Conservation (phyloP, 2,888 invertebrate genomes). For the Ectobius pallidus region DNA sequence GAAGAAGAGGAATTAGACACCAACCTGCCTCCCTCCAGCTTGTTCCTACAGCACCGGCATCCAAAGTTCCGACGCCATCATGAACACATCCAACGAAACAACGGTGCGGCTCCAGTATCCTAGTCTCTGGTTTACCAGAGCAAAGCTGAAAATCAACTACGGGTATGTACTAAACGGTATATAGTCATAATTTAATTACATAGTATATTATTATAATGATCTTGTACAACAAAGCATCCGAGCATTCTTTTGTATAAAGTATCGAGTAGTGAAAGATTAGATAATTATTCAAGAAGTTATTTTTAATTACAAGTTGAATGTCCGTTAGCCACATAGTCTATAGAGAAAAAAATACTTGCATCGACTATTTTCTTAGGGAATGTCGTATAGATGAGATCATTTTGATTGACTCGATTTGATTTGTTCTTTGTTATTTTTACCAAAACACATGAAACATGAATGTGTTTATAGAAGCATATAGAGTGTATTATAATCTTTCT, state of each 20-base stretch:
- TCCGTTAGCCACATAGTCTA: no score
- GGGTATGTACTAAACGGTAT: slow-evolving; percentile 43
- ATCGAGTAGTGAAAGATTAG: slow-evolving; percentile 10
- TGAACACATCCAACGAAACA: slow-evolving; percentile 30
- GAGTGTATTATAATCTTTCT: no score
- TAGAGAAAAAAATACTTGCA: no score
- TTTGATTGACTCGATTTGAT: no score
- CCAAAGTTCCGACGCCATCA: slow-evolving; percentile 42
- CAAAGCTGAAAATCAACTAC: slow-evolving; percentile 33
- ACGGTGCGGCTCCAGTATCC: slow-evolving; percentile 35
- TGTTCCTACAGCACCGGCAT: slow-evolving; percentile 57
- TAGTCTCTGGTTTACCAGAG: slow-evolving; percentile 29
- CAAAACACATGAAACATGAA: no score
- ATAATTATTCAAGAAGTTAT: not conserved
- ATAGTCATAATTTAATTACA: slow-evolving; percentile 36
- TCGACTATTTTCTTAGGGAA: no score
- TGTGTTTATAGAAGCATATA: no score
- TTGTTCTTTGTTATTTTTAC: no score
- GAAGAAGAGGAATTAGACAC: slow-evolving; percentile 62
- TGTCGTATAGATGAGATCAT: no score
- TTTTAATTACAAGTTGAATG: not conserved
- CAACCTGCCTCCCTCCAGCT: slow-evolving; percentile 53
- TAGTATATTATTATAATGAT: slow-evolving; percentile 18
- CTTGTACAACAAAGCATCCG: not conserved
- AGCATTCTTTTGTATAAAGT: slow-evolving; percentile 18